Percentiles rank a stretch among this genome's conserved stretches.
phyloP scores from a whole-genome alignment of 2,797 vertebrate genomes.

The Falco rusticolus region DNA sequence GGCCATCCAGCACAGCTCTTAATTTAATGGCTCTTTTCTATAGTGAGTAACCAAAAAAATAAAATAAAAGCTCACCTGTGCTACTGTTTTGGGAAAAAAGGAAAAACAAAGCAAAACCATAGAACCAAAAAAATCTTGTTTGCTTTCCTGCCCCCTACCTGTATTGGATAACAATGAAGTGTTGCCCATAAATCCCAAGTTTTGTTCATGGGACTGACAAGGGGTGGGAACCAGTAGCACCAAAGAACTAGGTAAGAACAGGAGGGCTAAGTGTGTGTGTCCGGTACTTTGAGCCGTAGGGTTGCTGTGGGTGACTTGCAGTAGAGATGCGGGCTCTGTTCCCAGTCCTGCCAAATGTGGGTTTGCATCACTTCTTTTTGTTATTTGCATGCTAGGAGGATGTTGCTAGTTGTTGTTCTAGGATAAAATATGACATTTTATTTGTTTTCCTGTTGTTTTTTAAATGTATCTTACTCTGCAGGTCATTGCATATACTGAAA shows the following conservation, averaged over 20 bases:
- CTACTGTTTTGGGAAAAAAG: background rate
- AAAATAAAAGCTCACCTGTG: background rate
- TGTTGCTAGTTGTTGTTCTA: background rate
- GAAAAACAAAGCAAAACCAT: background rate
- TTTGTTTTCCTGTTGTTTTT: background rate
- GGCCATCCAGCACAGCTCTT: background rate
- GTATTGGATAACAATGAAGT: background rate
- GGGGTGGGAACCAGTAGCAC: accelerated
- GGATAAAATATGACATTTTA: background rate
- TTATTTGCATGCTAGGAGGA: background rate
- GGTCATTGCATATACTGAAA: background rate
- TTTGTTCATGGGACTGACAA: background rate
- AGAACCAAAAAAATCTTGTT: background rate
- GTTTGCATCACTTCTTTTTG: background rate
- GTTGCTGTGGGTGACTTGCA: background rate
- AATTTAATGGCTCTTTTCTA: background rate
- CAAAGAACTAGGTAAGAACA: background rate
- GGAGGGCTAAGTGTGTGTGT: background rate
- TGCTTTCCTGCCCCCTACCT: accelerated
- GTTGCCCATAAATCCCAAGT: background rate
- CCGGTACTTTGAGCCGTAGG: background rate
- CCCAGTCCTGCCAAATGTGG: background rate
- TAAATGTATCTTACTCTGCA: background rate
- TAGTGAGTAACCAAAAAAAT: background rate
- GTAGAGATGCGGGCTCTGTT: background rate